Evolutionary conservation across 2,888 invertebrate genomes (phyloP).

Genomic region (Papilio protenor): DNA sequence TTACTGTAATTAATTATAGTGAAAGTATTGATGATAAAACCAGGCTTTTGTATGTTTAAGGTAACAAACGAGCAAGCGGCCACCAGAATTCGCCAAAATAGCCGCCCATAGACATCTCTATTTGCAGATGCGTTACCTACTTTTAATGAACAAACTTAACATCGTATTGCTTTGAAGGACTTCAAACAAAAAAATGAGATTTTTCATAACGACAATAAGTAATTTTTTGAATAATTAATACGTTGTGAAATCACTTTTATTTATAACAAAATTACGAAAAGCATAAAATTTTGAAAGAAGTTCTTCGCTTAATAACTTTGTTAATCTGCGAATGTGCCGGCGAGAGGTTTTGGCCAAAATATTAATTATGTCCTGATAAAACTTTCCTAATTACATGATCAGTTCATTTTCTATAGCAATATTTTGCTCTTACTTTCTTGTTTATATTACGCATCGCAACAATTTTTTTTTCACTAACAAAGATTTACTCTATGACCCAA

Average conservation of each 20-base stretch:
- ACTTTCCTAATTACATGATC: slow-evolving; percentile 34
- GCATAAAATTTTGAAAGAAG: background rate
- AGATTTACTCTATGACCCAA: too few relatives aligned
- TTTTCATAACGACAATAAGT: background rate
- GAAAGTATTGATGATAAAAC: too few relatives aligned
- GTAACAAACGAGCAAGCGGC: too few relatives aligned
- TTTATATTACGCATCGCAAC: background rate
- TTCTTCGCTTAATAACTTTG: slow-evolving; percentile 35
- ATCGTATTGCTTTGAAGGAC: too few relatives aligned
- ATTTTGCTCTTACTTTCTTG: background rate
- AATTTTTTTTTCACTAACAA: too few relatives aligned
- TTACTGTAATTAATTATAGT: background rate
- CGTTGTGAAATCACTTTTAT: slow-evolving; percentile 1
- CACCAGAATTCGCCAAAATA: too few relatives aligned
- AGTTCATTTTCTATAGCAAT: slow-evolving; percentile 15
- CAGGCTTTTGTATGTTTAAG: too few relatives aligned
- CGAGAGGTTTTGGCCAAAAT: slow-evolving; percentile 28
- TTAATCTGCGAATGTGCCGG: slow-evolving; percentile 36
- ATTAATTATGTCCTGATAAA: slow-evolving; percentile 37
- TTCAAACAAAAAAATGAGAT: too few relatives aligned
- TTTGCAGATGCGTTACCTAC: too few relatives aligned
- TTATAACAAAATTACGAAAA: slow-evolving; percentile 8
- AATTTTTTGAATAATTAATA: background rate
- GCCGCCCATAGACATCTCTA: too few relatives aligned
- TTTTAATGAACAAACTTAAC: too few relatives aligned